phyloP scores from a whole-genome alignment of 2,888 invertebrate species.

The Folsomia manolachei region DNA sequence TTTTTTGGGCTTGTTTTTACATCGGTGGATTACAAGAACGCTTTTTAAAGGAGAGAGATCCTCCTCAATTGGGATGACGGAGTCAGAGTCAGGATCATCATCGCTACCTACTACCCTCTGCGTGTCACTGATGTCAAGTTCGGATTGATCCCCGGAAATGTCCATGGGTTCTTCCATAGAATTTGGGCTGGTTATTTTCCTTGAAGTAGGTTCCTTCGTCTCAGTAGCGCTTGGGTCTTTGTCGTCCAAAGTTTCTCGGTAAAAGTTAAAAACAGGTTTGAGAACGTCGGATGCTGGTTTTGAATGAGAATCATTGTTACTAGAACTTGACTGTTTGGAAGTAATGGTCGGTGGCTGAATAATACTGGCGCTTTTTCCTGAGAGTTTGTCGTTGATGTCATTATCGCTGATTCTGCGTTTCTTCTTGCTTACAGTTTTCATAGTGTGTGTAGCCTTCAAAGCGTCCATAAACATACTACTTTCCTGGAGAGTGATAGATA shows the following conservation, averaged over 20 bases:
- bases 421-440: slow-evolving; percentile 62
- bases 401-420: slow-evolving; percentile 62
- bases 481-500: slow-evolving; percentile 61
- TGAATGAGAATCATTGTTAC: slow-evolving; percentile 10
- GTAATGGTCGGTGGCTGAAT: background rate
- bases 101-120: slow-evolving; percentile 14
- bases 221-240: background rate
- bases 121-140: background rate
- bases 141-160: background rate
- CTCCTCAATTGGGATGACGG: slow-evolving; percentile 36
- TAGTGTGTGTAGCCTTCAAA: slow-evolving; percentile 61
- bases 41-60: slow-evolving; percentile 57
- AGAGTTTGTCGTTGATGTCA: background rate
- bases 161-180: slow-evolving; percentile 53
- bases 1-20: slow-evolving; percentile 69
- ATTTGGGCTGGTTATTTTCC: slow-evolving; percentile 45
- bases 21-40: slow-evolving; percentile 69
- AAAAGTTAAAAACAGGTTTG: slow-evolving; percentile 63
- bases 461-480: slow-evolving; percentile 94
- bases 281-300: background rate
- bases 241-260: slow-evolving; percentile 74
- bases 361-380: background rate
- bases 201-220: slow-evolving; percentile 18
- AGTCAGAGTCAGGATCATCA: slow-evolving; percentile 5
- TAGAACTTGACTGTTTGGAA: background rate